phyloP scores from a whole-genome alignment of 2,888 invertebrate genomes.

The Idaea straminata region DNA sequence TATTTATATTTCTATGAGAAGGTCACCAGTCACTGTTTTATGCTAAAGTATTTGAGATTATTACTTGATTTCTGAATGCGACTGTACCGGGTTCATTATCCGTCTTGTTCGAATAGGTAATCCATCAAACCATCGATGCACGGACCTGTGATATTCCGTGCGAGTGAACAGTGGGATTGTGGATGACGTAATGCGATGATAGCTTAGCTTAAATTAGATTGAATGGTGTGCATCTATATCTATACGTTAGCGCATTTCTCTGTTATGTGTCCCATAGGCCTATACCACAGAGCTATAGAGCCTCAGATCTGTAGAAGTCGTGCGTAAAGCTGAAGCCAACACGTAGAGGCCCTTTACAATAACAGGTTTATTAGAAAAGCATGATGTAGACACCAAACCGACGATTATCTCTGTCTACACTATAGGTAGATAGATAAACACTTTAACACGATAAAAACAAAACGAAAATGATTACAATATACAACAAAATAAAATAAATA shows the following conservation, averaged over 20 bases:
- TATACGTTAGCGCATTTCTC: not conserved
- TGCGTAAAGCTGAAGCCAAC: too few relatives aligned
- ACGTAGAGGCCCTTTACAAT: too few relatives aligned
- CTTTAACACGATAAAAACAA: too few relatives aligned
- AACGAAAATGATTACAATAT: too few relatives aligned
- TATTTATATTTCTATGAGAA: too few relatives aligned
- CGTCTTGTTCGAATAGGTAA: conserved; percentile 8
- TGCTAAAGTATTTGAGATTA: not conserved
- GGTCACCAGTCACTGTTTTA: not conserved
- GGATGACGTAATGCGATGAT: conserved; percentile 21
- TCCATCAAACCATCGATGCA: conserved; percentile 10
- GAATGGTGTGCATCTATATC: conserved; percentile 19
- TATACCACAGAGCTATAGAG: too few relatives aligned
- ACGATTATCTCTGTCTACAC: too few relatives aligned
- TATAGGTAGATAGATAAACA: too few relatives aligned
- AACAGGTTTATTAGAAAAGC: too few relatives aligned
- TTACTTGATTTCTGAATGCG: not conserved
- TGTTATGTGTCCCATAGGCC: not conserved
- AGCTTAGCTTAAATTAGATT: conserved; percentile 12
- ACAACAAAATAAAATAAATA: too few relatives aligned
- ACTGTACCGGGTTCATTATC: conserved; percentile 17
- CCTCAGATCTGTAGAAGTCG: too few relatives aligned
- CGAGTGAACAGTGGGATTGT: conserved; percentile 25
- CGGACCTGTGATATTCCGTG: conserved; percentile 23
- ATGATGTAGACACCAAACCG: too few relatives aligned